Percentiles rank a stretch among this genome's conserved stretches.
phyloP scores from a whole-genome alignment of 2,888 invertebrate genomes.

The Hirtodrosophila trivittata region DNA sequence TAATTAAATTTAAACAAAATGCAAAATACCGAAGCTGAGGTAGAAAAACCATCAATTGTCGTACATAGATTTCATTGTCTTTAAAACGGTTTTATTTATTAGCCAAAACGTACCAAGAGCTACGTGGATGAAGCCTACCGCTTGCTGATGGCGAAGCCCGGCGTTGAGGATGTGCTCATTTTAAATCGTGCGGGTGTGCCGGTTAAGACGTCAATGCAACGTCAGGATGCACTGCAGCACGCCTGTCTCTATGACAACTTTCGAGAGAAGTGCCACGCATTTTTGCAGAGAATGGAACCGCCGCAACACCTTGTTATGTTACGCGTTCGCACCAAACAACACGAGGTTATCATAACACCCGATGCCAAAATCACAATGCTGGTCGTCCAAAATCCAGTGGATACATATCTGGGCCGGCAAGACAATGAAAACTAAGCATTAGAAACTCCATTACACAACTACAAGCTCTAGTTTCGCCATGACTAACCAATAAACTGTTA shows the following conservation, averaged over 20 bases:
- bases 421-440: neutral
- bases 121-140: slow-evolving; percentile 80
- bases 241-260: slow-evolving; percentile 81
- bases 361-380: slow-evolving; percentile 81
- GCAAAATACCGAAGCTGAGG: slow-evolving; percentile 46
- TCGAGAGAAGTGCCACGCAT: slow-evolving; percentile 76
- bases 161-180: slow-evolving; percentile 78
- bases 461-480: neutral
- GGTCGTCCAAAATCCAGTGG: slow-evolving; percentile 80
- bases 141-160: slow-evolving; percentile 69
- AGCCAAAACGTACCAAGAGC: slow-evolving; percentile 77
- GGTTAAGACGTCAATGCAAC: slow-evolving; percentile 78
- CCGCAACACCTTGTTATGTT: slow-evolving; percentile 72
- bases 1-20: too few relatives aligned
- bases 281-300: slow-evolving; percentile 73
- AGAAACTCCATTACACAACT: neutral
- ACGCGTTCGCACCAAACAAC: slow-evolving; percentile 77
- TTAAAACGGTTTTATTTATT: neutral
- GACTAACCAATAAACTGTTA: slow-evolving; percentile 9
- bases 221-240: slow-evolving; percentile 70
- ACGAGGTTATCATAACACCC: slow-evolving; percentile 80
- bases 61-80: too few relatives aligned
- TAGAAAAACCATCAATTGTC: too few relatives aligned
- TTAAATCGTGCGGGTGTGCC: slow-evolving; percentile 81
- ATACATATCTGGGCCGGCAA: slow-evolving; percentile 42